Evolutionary conservation across 1,140 invertebrate genomes (phyloP), one percentile per base, ranked within the genome.

Genomic region (Calephelis nemesis): DNA sequence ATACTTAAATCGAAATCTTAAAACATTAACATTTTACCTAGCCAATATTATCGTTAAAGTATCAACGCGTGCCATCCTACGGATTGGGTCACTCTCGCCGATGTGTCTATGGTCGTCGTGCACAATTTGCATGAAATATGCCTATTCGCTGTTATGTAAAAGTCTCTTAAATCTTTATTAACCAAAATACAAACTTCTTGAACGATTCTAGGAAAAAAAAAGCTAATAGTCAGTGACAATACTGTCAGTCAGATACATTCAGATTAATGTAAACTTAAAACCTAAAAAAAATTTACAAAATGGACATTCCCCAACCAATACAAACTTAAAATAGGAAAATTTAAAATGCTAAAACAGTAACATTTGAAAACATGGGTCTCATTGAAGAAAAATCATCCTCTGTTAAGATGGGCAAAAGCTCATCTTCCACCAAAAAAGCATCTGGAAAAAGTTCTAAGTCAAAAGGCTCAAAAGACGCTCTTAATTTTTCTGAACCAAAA

Each of bases 401-500:
- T 13, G 12, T 69, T 0, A 79, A 74, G 74, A 79, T 83, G 77
- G 74, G 70, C 12, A 87, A 84, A 66, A 81, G 67, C 52, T 40
- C 75, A 10, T 76, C 77, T 8, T 49, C 62, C 40, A 62, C 60
- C 3, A 81, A 77, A 70, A 81, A 81, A 70, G 8, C 60, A 65
- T 69, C 58, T 60, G 12, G 6, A 45, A 74, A 68, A n/a, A 19
- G 8, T 65, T 74, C 47, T 45, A 48, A 47, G 54, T 68, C 64
- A 45, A 50, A 66, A 64, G 47, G 30, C 11, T 47, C 30, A 45
- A 60, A 11, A 40, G 58, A 67, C 12, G 40, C 69, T 4, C 63
- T 82, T 58, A 69, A 77, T 65, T 76, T 85, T 19, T 68, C 68
- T 58, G 79, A 87, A 54, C 82, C 86, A 8, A 81, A 84, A 75